phyloP scores from a whole-genome alignment of 1,140 invertebrate genomes.

The Copidosoma floridanum region DNA sequence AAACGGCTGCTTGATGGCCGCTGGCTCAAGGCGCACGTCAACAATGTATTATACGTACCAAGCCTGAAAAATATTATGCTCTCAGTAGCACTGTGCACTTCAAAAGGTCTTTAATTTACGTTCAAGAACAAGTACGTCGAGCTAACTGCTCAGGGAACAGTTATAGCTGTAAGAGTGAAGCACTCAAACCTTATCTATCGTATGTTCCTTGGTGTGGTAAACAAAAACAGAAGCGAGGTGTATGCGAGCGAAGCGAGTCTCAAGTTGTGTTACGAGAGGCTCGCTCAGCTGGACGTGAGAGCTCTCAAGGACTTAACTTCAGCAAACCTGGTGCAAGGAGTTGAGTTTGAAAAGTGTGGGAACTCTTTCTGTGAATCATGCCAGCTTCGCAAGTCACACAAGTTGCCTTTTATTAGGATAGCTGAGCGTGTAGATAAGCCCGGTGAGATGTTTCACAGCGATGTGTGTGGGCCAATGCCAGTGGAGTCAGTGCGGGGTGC shows the following conservation, averaged over 20 bases:
- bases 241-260: conserved; percentile 11
- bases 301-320: conserved; percentile 16
- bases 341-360: neutral
- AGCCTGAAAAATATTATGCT: neutral
- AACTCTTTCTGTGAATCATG: conserved; percentile 18
- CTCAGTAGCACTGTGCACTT: neutral
- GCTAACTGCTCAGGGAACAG: conserved; percentile 8
- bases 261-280: conserved; percentile 31
- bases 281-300: conserved; percentile 29
- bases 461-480: conserved; percentile 37
- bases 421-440: neutral
- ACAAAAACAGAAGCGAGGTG: neutral
- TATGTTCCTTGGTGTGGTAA: conserved; percentile 19
- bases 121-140: too few species aligned
- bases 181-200: conserved; percentile 18
- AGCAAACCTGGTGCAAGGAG: conserved; percentile 16
- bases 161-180: conserved; percentile 22
- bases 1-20: neutral
- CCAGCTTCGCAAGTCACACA: conserved; percentile 16
- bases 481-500: conserved; percentile 29
- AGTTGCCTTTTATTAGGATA: neutral
- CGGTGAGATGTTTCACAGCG: conserved; percentile 28
- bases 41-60: neutral
- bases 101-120: too few species aligned
- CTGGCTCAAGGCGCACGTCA: neutral